These are phyloP conservation scores for Aphaenogaster rudis DNA, from an alignment of 1,140 invertebrate genomes.

Conservation along the genomic window DNA sequence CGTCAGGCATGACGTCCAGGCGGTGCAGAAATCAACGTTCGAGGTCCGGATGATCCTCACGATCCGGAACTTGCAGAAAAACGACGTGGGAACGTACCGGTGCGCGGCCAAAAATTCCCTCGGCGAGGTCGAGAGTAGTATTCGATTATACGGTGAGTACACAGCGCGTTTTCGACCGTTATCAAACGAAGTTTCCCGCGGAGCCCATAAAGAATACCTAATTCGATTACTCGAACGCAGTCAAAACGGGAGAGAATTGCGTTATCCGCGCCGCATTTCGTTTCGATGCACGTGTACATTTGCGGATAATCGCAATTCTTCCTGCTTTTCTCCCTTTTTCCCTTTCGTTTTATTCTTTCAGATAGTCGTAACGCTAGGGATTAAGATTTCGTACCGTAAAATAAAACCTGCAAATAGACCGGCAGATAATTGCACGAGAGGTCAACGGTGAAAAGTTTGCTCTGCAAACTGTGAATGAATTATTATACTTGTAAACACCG, in stretches of 20 bases:
- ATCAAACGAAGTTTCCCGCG: conserved; percentile 57
- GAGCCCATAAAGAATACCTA: conserved; percentile 61
- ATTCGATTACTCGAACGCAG: conserved; percentile 58
- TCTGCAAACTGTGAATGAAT: conserved; percentile 40
- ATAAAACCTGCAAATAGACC: conserved; percentile 53
- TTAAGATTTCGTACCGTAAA: conserved; percentile 55
- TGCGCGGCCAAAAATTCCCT: conserved; percentile 97
- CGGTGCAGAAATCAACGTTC: conserved; percentile 91
- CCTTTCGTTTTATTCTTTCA: not conserved
- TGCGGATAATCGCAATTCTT: conserved; percentile 36
- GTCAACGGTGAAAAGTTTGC: conserved; percentile 45
- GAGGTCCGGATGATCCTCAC: conserved; percentile 94
- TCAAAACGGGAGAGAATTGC: conserved; percentile 49
- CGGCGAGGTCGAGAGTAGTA: conserved; percentile 95
- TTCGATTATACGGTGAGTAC: conserved; percentile 95
- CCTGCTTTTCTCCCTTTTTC: not conserved
- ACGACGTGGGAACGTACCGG: conserved; percentile 94
- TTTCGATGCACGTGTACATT: conserved; percentile 60
- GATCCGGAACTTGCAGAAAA: conserved; percentile 92
- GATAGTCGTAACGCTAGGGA: conserved; percentile 46
- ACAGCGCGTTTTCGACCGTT: conserved; percentile 59
- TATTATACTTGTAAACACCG: conserved; percentile 45
- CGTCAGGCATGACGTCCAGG: conserved; percentile 93
- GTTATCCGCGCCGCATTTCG: conserved; percentile 56
- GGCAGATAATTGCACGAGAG: conserved; percentile 45